Percentiles rank a stretch among this genome's conserved stretches.
These are phyloP conservation scores for Amblyopsis hoosieri DNA, from an alignment of 2,797 vertebrate genomes.

Conservation along the genomic window DNA sequence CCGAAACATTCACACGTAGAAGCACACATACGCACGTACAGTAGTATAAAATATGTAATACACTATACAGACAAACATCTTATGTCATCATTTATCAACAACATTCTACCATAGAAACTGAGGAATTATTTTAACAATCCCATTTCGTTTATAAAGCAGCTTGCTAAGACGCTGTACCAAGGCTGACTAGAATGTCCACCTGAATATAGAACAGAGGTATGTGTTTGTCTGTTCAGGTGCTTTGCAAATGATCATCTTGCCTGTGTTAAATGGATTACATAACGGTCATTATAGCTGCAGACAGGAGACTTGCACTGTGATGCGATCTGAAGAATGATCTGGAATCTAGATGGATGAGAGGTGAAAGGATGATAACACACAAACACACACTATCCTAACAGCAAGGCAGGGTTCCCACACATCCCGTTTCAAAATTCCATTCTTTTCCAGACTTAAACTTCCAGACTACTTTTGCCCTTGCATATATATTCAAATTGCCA, in stretches of 20 bases:
- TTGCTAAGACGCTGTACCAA: conserved; percentile 28
- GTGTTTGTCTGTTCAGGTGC: conserved; percentile 22
- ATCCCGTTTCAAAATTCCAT: no score
- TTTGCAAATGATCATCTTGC: conserved; percentile 6
- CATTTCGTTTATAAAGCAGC: conserved; percentile 27
- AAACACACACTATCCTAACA: conserved; percentile 14
- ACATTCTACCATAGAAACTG: conserved; percentile 7
- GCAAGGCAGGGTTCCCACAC: conserved; percentile 13
- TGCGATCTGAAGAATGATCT: no score
- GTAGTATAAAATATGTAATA: conserved; percentile 6
- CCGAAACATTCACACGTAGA: conserved; percentile 28
- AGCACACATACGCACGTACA: conserved; percentile 39
- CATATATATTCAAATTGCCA: no score
- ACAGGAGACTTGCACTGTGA: no score
- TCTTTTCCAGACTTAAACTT: no score
- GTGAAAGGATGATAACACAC: no score
- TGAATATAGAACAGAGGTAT: conserved; percentile 49
- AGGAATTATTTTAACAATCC: conserved; percentile 17
- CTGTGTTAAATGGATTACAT: not conserved
- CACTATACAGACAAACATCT: not conserved
- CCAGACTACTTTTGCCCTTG: no score
- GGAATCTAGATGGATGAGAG: no score
- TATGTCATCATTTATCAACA: no score
- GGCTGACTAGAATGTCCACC: conserved; percentile 12
- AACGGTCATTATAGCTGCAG: not conserved